phyloP scores from a whole-genome alignment of 2,113 vertebrate species.

The Marmota monax region DNA sequence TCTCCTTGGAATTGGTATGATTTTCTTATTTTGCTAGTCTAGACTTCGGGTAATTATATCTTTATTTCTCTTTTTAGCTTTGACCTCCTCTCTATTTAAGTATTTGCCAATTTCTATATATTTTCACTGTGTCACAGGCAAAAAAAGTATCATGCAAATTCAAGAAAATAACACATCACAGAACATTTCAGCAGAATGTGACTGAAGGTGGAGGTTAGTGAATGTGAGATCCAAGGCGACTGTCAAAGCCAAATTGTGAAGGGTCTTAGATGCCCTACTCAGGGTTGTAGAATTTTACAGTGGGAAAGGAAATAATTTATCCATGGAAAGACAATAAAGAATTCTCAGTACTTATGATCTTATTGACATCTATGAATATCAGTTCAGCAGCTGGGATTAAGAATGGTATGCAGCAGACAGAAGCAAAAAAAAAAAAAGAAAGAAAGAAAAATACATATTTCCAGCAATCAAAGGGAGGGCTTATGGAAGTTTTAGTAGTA shows the following conservation, averaged over 20 bases:
- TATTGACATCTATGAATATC: neutral
- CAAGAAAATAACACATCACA: neutral
- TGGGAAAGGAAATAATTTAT: slow-evolving; percentile 9
- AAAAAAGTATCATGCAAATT: neutral
- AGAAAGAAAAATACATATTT: neutral
- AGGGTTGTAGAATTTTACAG: neutral
- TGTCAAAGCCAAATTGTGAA: neutral
- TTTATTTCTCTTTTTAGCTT: neutral
- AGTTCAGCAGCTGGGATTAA: neutral
- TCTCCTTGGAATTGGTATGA: neutral
- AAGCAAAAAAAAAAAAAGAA: neutral
- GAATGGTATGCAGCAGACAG: neutral
- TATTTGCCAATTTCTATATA: neutral
- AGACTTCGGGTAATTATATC: neutral
- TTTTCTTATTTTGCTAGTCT: neutral
- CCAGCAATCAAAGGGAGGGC: neutral
- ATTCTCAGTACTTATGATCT: neutral
- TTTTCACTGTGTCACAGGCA: neutral
- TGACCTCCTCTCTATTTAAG: neutral
- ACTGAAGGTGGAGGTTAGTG: neutral
- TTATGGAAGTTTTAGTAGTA: neutral
- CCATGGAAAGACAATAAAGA: neutral
- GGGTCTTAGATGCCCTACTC: neutral
- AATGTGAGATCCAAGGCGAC: neutral
- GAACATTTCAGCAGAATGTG: neutral